Evolutionary conservation across 2,797 vertebrate genomes (phyloP).

Genomic region (Silurus aristotelis): DNA sequence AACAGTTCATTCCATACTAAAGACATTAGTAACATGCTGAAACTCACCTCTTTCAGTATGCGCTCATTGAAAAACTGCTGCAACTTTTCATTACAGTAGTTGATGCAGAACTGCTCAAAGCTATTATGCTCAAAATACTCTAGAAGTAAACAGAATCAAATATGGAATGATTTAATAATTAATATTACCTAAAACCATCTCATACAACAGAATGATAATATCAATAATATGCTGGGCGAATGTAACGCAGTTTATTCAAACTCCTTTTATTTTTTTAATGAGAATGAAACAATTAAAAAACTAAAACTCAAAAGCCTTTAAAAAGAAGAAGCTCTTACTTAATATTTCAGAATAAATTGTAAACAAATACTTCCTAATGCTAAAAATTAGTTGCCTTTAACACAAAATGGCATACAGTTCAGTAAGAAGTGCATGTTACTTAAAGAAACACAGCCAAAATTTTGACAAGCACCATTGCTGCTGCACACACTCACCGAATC

Average conservation of each 20-base stretch:
- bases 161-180: constrained; percentile 14
- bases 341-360: background rate
- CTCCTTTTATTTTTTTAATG: background rate
- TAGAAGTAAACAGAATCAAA: constrained; percentile 63
- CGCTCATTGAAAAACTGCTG: constrained; percentile 99
- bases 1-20: background rate
- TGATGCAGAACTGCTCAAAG: constrained; percentile 99
- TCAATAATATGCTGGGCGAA: background rate
- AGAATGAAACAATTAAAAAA: background rate
- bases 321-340: background rate
- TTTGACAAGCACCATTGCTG: background rate
- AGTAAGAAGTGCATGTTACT: background rate
- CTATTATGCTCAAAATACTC: constrained; percentile 99
- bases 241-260: background rate
- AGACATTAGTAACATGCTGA: background rate
- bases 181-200: background rate
- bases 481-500: constrained; percentile 85
- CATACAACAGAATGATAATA: background rate
- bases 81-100: constrained; percentile 99
- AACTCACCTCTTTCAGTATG: constrained; percentile 94
- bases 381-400: background rate
- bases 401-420: background rate
- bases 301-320: background rate
- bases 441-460: background rate
- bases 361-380: background rate